Evolutionary conservation across 2,113 vertebrate genomes (phyloP), one percentile per base, ranked within the genome.

Genomic region (Callipepla squamata): DNA sequence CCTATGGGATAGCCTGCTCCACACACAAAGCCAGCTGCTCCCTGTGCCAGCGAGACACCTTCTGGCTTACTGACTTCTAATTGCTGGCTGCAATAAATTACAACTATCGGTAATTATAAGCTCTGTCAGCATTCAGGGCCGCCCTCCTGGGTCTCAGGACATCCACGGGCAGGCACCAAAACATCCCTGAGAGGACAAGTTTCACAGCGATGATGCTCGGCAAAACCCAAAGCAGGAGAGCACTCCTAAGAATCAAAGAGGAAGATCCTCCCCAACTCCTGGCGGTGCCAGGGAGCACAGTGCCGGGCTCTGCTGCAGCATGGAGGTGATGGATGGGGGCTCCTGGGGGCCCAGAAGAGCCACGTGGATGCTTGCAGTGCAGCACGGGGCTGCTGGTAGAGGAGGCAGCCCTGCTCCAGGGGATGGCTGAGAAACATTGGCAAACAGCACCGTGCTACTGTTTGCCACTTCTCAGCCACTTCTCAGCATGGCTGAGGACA

Each of bases 101-200:
- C 42, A 94, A 82, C 83, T 92, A 80, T 87, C 89, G 81, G 65
- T 70, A 83, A 89, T 83, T 36, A 86, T n/a, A 63, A 95, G 77
- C 69, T 59, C 69, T 80, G 83, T 61, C 15, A 78, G 18, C 11
- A 23, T 86, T 82, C 15, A 45, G 51, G 63, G 42, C 70, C 0
- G 0, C 47, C 74, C 66, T 67, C 53, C 85, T 70, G 83, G 86
- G 74, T 74, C 80, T 42, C 65, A 28, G 47, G 0, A 0, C 1
- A 90, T 75, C 76, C 40, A 25, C 0, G 21, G 75, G 53, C 34
- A 74, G 66, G 75, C 78, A 66, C 42, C 8, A 59, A 65, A 83
- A 68, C 1, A 22, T 16, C 63, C 48, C 58, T 1, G 2, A 34
- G 0, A 2, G 38, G 23, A 7, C 16, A 15, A 19, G 8, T 1